phyloP scores from a whole-genome alignment of 2,797 vertebrate species.

The Tokudaia tokunoshimensis region DNA sequence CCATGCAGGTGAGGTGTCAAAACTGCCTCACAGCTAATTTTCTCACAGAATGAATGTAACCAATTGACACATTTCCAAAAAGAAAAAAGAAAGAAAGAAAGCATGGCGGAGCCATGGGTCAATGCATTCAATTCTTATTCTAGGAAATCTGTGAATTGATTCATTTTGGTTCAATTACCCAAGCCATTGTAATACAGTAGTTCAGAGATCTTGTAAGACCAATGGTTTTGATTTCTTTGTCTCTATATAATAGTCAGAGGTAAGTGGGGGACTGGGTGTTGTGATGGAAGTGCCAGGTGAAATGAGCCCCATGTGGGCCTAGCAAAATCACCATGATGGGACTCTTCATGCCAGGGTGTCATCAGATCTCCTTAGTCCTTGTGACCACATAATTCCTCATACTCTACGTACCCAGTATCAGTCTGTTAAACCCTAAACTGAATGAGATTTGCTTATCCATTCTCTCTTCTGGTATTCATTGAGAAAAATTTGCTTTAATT shows the following conservation, averaged over 20 bases:
- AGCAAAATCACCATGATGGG: neutral
- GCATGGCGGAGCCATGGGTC: neutral
- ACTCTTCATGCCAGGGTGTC: neutral
- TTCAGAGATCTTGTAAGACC: neutral
- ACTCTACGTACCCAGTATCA: rapidly evolving
- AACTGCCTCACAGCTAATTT: neutral
- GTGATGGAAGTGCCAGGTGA: neutral
- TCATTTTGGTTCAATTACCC: conserved; percentile 22
- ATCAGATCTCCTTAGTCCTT: neutral
- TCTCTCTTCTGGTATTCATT: neutral
- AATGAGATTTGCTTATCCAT: neutral
- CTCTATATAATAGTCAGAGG: neutral
- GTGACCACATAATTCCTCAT: neutral
- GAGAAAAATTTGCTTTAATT: neutral
- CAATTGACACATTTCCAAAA: conserved; percentile 27
- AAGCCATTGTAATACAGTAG: neutral
- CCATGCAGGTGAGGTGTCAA: conserved; percentile 67
- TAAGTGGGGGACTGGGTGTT: neutral
- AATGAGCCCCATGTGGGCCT: neutral
- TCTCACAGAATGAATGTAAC: neutral
- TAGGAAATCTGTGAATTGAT: conserved; percentile 48
- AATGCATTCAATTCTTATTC: neutral
- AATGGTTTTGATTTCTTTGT: conserved; percentile 55
- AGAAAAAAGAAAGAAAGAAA: conserved; percentile 14
- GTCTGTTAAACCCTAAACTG: neutral